Conservation (phyloP, 2,113 vertebrate species). For the Gnathonemus longibarbis region DNA sequence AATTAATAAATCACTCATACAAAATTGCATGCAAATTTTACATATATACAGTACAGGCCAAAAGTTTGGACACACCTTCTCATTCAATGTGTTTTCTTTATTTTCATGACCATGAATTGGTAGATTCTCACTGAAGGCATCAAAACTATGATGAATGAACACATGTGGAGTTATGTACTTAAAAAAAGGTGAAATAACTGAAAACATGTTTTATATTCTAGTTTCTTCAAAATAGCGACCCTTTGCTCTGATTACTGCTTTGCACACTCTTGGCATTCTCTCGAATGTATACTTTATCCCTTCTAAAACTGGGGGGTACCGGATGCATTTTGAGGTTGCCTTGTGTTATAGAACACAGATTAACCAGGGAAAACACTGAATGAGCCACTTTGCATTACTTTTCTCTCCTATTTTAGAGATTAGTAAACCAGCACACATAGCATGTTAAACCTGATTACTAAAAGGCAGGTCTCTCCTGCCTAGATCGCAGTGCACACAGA, state of each 20-base stretch:
- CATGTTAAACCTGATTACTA: not conserved
- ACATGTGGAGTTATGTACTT: too few species aligned
- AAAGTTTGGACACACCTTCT: too few species aligned
- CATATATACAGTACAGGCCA: not conserved
- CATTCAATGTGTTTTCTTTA: too few species aligned
- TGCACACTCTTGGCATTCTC: too few species aligned
- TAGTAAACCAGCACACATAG: not conserved
- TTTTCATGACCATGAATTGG: too few species aligned
- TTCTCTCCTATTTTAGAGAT: not conserved
- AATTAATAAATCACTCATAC: not conserved
- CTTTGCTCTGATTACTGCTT: too few species aligned
- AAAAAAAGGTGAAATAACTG: too few species aligned
- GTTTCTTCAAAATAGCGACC: too few species aligned
- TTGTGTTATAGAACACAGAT: not conserved
- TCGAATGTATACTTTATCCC: not conserved
- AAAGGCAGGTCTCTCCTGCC: not conserved
- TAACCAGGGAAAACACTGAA: not conserved
- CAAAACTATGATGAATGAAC: too few species aligned
- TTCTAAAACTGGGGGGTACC: not conserved
- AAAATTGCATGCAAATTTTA: not conserved
- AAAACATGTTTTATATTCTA: too few species aligned
- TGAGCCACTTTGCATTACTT: not conserved
- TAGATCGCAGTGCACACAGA: not conserved
- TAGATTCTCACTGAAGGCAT: too few species aligned
- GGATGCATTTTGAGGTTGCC: not conserved